phyloP scores from a whole-genome alignment of 1,140 invertebrate species.

The Drosophila navojoa region DNA sequence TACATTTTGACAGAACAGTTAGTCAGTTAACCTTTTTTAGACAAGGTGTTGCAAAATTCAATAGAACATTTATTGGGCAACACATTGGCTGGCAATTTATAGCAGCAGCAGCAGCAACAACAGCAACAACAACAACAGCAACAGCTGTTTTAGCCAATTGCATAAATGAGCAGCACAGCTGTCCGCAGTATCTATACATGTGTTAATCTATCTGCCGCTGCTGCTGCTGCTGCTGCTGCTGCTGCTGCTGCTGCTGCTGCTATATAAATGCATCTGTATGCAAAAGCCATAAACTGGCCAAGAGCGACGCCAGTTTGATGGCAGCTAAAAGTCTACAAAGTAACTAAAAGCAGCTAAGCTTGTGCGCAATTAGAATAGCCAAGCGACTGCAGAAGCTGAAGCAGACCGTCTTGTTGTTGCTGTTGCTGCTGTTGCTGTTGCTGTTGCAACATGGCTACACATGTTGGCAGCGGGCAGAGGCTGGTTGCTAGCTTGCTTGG shows the following conservation, averaged over 20 bases:
- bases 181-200: slow-evolving; percentile 15
- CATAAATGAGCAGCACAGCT: slow-evolving; percentile 66
- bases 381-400: slow-evolving; percentile 45
- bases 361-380: slow-evolving; percentile 80
- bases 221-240: neutral
- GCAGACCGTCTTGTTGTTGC: slow-evolving; percentile 13
- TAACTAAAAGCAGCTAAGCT: slow-evolving; percentile 80
- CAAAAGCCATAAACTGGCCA: slow-evolving; percentile 55
- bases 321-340: slow-evolving; percentile 79
- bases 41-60: slow-evolving; percentile 78
- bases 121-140: neutral
- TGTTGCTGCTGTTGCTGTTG: slow-evolving; percentile 20
- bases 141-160: slow-evolving; percentile 49
- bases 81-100: slow-evolving; percentile 70
- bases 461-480: slow-evolving; percentile 59
- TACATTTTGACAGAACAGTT: slow-evolving; percentile 78
- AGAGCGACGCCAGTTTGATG: slow-evolving; percentile 50
- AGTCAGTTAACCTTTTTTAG: slow-evolving; percentile 66
- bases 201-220: slow-evolving; percentile 15
- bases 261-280: slow-evolving; percentile 39
- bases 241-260: neutral
- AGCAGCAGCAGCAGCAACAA: slow-evolving; percentile 19
- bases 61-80: slow-evolving; percentile 77
- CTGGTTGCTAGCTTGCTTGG: slow-evolving; percentile 22
- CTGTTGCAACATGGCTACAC: slow-evolving; percentile 74